A percentile compares a stretch with the other conserved stretches of the same genome.
Evolutionary conservation across 2,113 vertebrate genomes (phyloP).

Genomic region (Anolis carolinensis): DNA sequence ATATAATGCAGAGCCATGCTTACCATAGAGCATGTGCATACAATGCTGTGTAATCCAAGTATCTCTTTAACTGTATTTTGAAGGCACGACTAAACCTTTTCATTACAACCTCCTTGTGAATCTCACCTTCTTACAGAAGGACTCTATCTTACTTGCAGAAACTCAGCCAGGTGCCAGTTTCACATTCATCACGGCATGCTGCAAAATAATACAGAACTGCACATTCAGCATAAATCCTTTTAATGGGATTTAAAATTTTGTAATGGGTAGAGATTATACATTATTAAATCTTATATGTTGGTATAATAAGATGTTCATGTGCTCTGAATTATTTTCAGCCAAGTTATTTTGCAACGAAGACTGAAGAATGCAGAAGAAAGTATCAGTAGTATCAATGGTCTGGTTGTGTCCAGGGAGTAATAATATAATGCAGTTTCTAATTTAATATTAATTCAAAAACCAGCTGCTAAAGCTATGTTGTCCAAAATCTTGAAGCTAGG

Average conservation of each 20-base stretch:
- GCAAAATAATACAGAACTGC: background rate
- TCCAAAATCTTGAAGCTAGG: background rate
- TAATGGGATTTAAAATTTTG: background rate
- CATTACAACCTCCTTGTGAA: background rate
- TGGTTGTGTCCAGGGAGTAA: background rate
- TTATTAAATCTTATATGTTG: background rate
- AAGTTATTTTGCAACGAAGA: background rate
- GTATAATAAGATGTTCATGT: background rate
- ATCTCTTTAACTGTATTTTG: background rate
- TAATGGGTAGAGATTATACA: background rate
- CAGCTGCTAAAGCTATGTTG: background rate
- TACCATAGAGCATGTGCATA: background rate
- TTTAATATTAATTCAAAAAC: background rate
- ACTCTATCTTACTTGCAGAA: fast-evolving
- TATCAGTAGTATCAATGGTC: background rate
- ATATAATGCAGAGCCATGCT: background rate
- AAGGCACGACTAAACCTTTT: background rate
- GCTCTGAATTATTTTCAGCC: background rate
- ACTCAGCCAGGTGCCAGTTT: background rate
- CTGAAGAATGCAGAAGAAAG: background rate
- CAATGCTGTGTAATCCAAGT: background rate
- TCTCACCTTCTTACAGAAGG: background rate
- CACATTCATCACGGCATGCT: background rate
- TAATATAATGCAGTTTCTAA: background rate
- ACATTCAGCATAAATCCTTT: background rate